A percentile compares a stretch with the other conserved stretches of the same genome.
Evolutionary conservation across 2,113 vertebrate species (phyloP).

Genomic region (Pangasianodon gigas): DNA sequence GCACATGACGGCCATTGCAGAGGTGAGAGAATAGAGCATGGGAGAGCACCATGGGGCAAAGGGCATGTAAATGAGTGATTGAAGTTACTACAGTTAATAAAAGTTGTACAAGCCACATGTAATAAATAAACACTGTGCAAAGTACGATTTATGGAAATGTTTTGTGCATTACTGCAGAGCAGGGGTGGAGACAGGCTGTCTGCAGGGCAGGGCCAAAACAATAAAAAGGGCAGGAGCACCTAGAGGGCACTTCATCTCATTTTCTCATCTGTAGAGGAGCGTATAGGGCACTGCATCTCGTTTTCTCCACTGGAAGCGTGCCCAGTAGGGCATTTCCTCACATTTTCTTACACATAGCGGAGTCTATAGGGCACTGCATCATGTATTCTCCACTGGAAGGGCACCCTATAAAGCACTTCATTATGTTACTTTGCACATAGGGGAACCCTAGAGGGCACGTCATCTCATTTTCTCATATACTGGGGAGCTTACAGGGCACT

Average conservation of each 20-base stretch:
- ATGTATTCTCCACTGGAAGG: background rate
- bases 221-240: background rate
- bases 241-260: background rate
- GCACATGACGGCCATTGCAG: conserved; percentile 93
- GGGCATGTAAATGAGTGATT: background rate
- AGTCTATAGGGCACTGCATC: background rate
- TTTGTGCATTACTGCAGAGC: background rate
- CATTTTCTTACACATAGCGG: too few species aligned
- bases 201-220: background rate
- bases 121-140: background rate
- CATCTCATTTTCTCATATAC: background rate
- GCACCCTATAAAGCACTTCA: background rate
- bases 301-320: background rate
- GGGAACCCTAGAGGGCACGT: background rate
- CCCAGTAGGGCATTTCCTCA: background rate
- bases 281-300: background rate
- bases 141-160: too few species aligned
- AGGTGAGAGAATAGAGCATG: conserved; percentile 71
- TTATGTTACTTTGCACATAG: background rate
- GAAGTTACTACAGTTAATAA: background rate
- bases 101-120: background rate
- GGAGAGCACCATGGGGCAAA: background rate
- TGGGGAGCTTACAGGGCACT: too few species aligned
- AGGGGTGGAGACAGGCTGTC: background rate
- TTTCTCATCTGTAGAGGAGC: background rate